Evolutionary conservation across 2,113 vertebrate genomes (phyloP).

Genomic region (Hemiscyllium ocellatum): DNA sequence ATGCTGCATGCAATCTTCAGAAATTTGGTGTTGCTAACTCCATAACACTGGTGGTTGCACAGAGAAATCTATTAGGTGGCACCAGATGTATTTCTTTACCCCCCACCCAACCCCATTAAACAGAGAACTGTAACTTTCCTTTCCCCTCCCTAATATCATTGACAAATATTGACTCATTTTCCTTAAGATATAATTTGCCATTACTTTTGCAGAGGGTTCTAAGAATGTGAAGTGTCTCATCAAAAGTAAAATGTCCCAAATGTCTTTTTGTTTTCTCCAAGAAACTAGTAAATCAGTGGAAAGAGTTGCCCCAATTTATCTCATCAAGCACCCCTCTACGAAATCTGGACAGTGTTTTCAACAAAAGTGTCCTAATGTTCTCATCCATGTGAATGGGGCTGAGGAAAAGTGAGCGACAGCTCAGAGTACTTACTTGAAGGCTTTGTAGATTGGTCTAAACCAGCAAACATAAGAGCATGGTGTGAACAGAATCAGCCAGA

Average conservation of each 20-base stretch:
- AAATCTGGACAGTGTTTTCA: not conserved
- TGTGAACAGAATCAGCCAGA: constrained; percentile 97
- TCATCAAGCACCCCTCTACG: not conserved
- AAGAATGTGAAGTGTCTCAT: too few species aligned
- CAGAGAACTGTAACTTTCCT: not conserved
- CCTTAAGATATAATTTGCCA: too few species aligned
- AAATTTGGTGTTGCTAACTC: not conserved
- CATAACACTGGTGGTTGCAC: too few species aligned
- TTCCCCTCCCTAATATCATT: not conserved
- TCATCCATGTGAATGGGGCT: constrained; percentile 19
- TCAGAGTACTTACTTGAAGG: constrained; percentile 81
- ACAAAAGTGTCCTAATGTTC: not conserved
- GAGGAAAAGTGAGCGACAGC: not conserved
- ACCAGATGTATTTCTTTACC: too few species aligned
- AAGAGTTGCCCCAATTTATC: not conserved
- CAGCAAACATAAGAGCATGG: constrained; percentile 98
- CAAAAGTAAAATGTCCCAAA: not conserved
- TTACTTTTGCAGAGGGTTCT: not conserved
- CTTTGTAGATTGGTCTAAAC: constrained; percentile 99
- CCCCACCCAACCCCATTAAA: too few species aligned
- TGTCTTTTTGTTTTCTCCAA: not conserved
- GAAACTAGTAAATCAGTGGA: too few species aligned
- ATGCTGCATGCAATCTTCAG: not conserved
- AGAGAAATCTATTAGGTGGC: not conserved
- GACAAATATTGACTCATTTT: not conserved